Conservation (phyloP, 1,140 invertebrate genomes). For the Mamestra configurata region DNA sequence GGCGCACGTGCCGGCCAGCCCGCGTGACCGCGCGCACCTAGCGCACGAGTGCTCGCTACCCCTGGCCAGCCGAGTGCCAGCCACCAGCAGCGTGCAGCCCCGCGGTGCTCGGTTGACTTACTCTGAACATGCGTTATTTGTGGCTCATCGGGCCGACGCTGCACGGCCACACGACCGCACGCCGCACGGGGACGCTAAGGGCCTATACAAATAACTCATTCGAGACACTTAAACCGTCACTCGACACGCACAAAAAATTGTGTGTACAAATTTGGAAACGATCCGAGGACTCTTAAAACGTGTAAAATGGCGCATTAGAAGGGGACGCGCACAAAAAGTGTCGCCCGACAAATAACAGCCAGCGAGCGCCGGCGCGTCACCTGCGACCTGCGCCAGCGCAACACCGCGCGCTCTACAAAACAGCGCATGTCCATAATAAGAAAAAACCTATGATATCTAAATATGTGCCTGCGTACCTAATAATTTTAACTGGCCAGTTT, state of each 20-base stretch:
- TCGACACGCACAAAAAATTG: slow-evolving; percentile 75
- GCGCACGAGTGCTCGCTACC: no score
- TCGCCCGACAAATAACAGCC: slow-evolving; percentile 60
- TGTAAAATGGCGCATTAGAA: slow-evolving; percentile 78
- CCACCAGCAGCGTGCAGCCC: no score
- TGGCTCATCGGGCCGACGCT: neutral
- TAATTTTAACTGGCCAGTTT: no score
- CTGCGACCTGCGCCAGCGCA: neutral
- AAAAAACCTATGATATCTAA: neutral
- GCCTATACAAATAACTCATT: slow-evolving; percentile 83
- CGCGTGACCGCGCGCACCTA: no score
- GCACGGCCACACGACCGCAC: no score
- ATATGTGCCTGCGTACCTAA: neutral
- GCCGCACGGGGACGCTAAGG: slow-evolving; percentile 60
- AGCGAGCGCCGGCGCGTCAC: slow-evolving; percentile 60
- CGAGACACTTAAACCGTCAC: slow-evolving; percentile 81
- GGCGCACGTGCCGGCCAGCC: no score
- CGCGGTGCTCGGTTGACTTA: no score
- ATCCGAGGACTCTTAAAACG: slow-evolving; percentile 75
- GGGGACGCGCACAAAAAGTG: slow-evolving; percentile 62
- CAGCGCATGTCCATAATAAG: no score
- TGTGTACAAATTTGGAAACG: slow-evolving; percentile 80
- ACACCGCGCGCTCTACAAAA: no score
- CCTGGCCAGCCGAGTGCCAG: no score
- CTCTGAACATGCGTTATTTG: neutral